Conservation (phyloP, 1,140 invertebrate species). For the Drusus annulatus region DNA sequence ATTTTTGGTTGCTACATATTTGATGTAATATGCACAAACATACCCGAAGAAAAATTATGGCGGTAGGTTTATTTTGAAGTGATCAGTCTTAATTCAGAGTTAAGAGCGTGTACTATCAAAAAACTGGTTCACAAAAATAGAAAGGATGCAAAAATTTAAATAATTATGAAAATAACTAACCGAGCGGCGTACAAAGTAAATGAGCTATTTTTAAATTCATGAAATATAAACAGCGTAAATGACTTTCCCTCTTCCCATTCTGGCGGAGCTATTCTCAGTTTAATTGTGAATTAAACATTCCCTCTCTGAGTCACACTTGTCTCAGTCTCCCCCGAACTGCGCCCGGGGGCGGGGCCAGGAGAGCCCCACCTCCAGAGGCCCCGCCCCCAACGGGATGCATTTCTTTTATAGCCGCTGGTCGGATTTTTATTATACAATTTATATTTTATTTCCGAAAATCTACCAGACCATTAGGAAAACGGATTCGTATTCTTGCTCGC, state of each 20-base stretch:
- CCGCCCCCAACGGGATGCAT: slow-evolving; percentile 13
- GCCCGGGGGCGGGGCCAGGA: not conserved
- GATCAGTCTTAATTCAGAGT: too few relatives aligned
- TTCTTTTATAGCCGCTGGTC: not conserved
- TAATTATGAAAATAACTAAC: not conserved
- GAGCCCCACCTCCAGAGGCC: not conserved
- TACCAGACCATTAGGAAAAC: too few relatives aligned
- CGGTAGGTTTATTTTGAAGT: too few relatives aligned
- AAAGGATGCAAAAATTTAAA: too few relatives aligned
- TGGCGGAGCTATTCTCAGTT: slow-evolving; percentile 25
- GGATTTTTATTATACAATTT: slow-evolving; percentile 23
- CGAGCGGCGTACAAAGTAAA: slow-evolving; percentile 16
- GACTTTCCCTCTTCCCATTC: slow-evolving; percentile 25
- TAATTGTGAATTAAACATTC: slow-evolving; percentile 34
- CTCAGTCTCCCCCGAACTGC: not conserved
- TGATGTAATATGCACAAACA: too few relatives aligned
- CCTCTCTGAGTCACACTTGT: not conserved
- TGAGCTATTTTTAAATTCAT: slow-evolving; percentile 40
- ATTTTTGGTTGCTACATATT: too few relatives aligned
- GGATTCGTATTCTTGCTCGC: too few relatives aligned
- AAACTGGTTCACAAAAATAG: too few relatives aligned
- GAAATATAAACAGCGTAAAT: slow-evolving; percentile 39
- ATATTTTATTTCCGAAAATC: not conserved
- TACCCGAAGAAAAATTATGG: too few relatives aligned
- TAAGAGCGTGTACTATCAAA: not conserved